Evolutionary conservation across 2,888 invertebrate genomes (phyloP), one percentile per base, ranked within the genome.

Genomic region (Ditylenchus weischeri): DNA sequence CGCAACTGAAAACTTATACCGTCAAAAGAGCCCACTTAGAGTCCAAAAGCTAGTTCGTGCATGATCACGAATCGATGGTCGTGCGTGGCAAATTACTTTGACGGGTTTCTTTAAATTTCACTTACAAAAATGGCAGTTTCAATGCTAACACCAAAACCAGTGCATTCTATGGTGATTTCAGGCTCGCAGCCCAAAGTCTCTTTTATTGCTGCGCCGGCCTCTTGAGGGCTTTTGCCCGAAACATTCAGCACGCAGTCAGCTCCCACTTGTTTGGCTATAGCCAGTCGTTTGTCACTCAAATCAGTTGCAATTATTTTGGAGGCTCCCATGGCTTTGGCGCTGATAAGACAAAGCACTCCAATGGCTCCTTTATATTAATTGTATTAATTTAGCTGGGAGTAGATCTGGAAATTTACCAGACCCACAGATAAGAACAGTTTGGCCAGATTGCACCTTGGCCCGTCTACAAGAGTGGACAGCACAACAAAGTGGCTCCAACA

Each of bases 391-490:
- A 18, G 29, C 13, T 54, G 7, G n/a, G 13, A 15, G n/a, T 54
- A 10, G n/a, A 54, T 10, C 21, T 15, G 43, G n/a, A 54, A 13
- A 54, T 15, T 23, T 23, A 54, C 54, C 54, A 10, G 54, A 54
- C 10, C 54, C 54, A 29, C 54, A 54, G 10, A 54, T 18, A 29
- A 7, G 54, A 54, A 54, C 54, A 23, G 21, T 54, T 10, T 54
- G 54, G 21, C 54, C 54, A 15, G 11, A n/a, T 18, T 54, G 11
- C 11, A 96, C 88, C 2, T 88, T 88, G 11, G 90, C 93, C 73
- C 92, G 88, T 64, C 90, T 88, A 79, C 94, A 94, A 64, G 93
- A 92, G 85, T 94, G 93, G 0, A 95, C 91, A 11, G 90, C 95
- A 36, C 95, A 94, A 0, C 93, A 89, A 15, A 96, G 85, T 0